Base-by-base conservation (phyloP, 37 sponge, comb jelly and placozoan genomes). In the Trichoplax adhaerens region DNA sequence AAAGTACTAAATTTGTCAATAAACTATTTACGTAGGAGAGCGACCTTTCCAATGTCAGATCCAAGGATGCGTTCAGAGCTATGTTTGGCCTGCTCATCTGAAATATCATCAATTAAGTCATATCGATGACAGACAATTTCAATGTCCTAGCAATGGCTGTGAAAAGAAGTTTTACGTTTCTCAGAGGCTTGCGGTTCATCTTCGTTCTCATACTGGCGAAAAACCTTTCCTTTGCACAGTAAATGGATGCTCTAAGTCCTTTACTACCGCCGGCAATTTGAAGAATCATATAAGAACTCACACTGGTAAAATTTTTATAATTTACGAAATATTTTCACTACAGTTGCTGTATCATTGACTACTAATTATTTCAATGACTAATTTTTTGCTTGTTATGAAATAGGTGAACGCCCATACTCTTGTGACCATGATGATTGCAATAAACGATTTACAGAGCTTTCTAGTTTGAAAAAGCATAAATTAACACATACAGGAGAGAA, bases 171-270 rank as follows among this genome's bases (percentile, higher is more conserved):
- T 29, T 29, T 29, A 29, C 29, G 29, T 29, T 29, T 29, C 29
- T 29, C 29, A 29, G 29, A 29, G 29, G 29, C 29, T 29, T 29
- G 29, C 29, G 54, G 60, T 72, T 3, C 73, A 72, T 63, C 56
- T 72, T 50, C 58, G 48, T 29, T 52, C 73, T 7, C 73, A 72
- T 57, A 52, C 73, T 4, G 73, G 73, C 3, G 60, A 7, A 5
- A 72, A 72, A 48, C 54, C 73, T 49, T 58, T 72, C n/a, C 58
- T 63, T 10, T 72, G 73, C 60, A 72, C 58, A 52, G 73, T 72
- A 52, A 8, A 10, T 2, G 54, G 52, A 8, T 72, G 73, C 59
- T 50, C 48, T 52, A 55, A 72, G 48, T 51, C 58, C 51, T 72
- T 72, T 10, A 29, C 54, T 5, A 10, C 47, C 48, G 48, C 58